phyloP scores from a whole-genome alignment of 1,140 invertebrate species.

The Tetragnatha versicolor region DNA sequence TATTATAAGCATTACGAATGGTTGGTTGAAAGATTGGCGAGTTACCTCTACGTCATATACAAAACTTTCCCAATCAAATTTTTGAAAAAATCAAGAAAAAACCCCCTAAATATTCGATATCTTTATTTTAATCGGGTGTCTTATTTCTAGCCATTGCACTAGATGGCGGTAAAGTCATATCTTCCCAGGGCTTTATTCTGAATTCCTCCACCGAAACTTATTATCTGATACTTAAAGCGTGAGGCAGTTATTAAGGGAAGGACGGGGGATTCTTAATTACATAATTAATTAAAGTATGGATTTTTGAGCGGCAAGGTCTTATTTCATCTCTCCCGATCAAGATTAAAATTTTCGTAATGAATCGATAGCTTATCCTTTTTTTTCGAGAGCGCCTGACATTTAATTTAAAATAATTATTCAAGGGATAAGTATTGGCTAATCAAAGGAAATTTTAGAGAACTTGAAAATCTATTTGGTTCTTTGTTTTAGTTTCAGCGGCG shows the following conservation, averaged over 20 bases:
- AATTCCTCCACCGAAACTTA: not conserved
- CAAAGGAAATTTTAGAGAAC: too few relatives aligned
- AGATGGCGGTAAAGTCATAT: slow-evolving; percentile 7
- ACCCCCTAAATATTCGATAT: not conserved
- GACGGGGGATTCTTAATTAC: slow-evolving; percentile 11
- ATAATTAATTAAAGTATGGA: slow-evolving; percentile 6
- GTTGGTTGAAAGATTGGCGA: too few relatives aligned
- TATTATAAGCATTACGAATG: too few relatives aligned
- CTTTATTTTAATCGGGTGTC: not conserved
- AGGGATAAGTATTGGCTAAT: too few relatives aligned
- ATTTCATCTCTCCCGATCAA: not conserved
- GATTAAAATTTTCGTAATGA: not conserved
- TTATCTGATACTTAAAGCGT: not conserved
- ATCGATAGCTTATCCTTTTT: not conserved
- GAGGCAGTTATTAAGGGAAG: not conserved
- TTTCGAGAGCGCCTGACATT: too few relatives aligned
- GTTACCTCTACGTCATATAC: too few relatives aligned
- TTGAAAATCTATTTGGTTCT: too few relatives aligned
- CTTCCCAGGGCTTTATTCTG: not conserved
- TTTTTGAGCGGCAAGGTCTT: not conserved
- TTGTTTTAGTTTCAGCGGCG: too few relatives aligned
- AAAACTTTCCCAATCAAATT: too few relatives aligned
- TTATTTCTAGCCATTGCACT: not conserved
- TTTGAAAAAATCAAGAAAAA: not conserved
- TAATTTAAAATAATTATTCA: too few relatives aligned